Base-by-base conservation (phyloP, 1,140 invertebrate genomes). In the Ips nitidus region DNA sequence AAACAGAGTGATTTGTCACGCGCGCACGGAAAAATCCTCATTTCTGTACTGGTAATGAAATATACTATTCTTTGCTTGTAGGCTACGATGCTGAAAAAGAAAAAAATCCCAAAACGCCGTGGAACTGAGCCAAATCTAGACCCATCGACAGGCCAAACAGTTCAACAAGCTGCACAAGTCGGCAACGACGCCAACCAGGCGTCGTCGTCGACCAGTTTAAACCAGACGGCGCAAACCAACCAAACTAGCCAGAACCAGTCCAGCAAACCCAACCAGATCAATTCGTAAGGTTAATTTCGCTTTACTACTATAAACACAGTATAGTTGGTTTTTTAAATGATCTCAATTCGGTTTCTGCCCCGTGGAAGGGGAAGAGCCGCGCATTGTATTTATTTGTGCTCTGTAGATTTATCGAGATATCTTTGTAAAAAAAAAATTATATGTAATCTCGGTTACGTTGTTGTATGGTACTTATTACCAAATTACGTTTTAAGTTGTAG, bases 51-150 rank as follows among this genome's bases (percentile, higher is more conserved):
- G n/a, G n/a, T n/a, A n/a, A n/a, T n/a, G n/a, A n/a, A n/a, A n/a
- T n/a, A n/a, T n/a, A 22, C 22, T 22, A 22, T 22, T 22, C 22
- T 22, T 22, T 22, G 22, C 58, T 63, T 67, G 53, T 37, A 69
- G 67, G 67, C 67, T 37, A 69, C 67, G 8, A 67, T 67, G 66
- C 60, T 67, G 40, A 67, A 60, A 43, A 67, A 67, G 40, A 67
- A 58, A 45, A 96, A 97, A 87, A 94, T 94, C 86, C 94, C 94
- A 85, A 94, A 94, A 86, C 86, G 93, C 78, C 89, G 93, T 75
- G 91, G 94, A 82, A 94, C 93, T 72, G 91, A 93, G 84, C 89
- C 90, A 75, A 89, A 90, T 78, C 90, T 92, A 80, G 84, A 86
- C 74, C 87, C 89, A 75, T 84, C 88, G 79, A 85, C 86, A 81